Percentiles rank a stretch among this genome's conserved stretches.
These are phyloP conservation scores for Takifugu ocellatus DNA, from an alignment of 2,797 vertebrate species.

Conservation along the genomic window DNA sequence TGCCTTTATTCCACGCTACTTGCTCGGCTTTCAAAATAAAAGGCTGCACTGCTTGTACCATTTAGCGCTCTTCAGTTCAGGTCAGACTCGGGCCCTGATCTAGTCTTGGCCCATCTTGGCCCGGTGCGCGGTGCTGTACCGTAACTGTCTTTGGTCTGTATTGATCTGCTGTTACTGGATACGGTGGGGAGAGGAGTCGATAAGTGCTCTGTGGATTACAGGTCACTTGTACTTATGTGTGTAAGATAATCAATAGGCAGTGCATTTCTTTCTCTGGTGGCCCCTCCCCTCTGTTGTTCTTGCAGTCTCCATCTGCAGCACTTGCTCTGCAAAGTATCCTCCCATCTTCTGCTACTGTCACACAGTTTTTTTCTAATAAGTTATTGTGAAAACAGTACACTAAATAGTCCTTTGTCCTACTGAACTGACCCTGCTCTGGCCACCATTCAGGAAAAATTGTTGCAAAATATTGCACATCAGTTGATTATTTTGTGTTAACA, in stretches of 20 bases:
- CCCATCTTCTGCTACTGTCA: not conserved
- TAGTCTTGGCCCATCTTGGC: slow-evolving; percentile 50
- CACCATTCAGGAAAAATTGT: not conserved
- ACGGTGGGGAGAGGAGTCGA: slow-evolving; percentile 78
- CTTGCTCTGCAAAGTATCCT: slow-evolving; percentile 62
- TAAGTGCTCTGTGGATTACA: slow-evolving; percentile 85
- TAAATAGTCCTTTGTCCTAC: not conserved
- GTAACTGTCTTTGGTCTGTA: slow-evolving; percentile 74
- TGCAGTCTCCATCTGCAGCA: slow-evolving; percentile 43
- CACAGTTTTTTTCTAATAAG: too few species aligned
- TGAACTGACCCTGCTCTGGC: slow-evolving; percentile 2
- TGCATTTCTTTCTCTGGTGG: slow-evolving; percentile 74
- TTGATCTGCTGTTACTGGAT: slow-evolving; percentile 81
- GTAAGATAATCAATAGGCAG: slow-evolving; percentile 83
- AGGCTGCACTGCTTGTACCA: slow-evolving; percentile 8
- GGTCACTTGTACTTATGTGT: slow-evolving; percentile 82
- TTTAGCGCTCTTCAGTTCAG: slow-evolving; percentile 35
- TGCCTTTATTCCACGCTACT: slow-evolving; percentile 56
- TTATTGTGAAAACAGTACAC: too few species aligned
- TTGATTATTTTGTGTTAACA: slow-evolving; percentile 7
- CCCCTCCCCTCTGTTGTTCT: slow-evolving; percentile 35
- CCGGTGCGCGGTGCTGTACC: slow-evolving; percentile 54
- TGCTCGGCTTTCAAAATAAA: slow-evolving; percentile 53
- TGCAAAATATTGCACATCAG: slow-evolving; percentile 1
- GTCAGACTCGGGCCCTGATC: slow-evolving; percentile 41